Base-by-base conservation (phyloP, 2,113 vertebrate genomes). In the Centropus bengalensis region DNA sequence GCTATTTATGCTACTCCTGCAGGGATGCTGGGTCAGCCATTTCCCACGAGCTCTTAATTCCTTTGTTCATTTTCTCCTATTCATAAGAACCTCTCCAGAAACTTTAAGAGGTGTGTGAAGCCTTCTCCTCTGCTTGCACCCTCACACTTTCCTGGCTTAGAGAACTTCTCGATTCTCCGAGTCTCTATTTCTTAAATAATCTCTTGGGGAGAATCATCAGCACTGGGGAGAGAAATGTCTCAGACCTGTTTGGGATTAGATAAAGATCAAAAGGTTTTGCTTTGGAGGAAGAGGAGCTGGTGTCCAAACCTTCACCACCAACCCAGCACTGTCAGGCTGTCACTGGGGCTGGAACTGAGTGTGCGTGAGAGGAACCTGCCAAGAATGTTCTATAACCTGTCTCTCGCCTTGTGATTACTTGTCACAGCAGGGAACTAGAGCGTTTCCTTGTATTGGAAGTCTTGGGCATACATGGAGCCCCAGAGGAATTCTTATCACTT, bases 11-110 rank as follows among this genome's bases (percentile, higher is more conserved):
- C 70, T 69, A n/a, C 70, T 69, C 64, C 79, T 82, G 51, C 3
- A 52, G 87, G 70, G 89, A 52, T 64, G 64, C 80, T 82, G 70
- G 86, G 66, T 92, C 79, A 82, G 20, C 70, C 56, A 11, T 82
- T 94, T 94, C 83, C 87, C 89, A 88, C 8, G 10, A 70, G 94
- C 45, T 85, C 80, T 38, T 66, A 6, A 81, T 74, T 62, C 74
- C 44, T 82, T 78, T 88, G 63, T 70, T 82, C 55, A 14, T 44
- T 73, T 78, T 64, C 40, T 55, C 55, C 52, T 47, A 10, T 52
- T 88, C 55, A 45, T 9, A 58, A 55, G 44, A 64, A 38, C 33
- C 33, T 74, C 70, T 77, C 49, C 52, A 89, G 71, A 82, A 85
- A 40, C 60, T 59, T 83, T 36, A 9, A n/a, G 68, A 87, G 69